Base-by-base conservation (phyloP, 2,113 vertebrate species). In the Corythaeola cristata region DNA sequence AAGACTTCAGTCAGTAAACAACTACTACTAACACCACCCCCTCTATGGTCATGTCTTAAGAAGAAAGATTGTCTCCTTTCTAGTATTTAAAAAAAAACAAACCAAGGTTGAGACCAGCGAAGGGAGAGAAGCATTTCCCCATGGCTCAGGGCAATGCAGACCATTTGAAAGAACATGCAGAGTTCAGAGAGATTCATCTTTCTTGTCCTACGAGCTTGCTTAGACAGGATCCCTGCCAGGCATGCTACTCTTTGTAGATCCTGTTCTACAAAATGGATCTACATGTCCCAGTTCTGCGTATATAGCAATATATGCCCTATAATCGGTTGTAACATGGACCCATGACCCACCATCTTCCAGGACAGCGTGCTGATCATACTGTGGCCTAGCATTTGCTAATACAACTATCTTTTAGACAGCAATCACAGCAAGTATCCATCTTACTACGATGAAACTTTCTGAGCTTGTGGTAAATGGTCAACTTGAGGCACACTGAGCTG, bases 261-360 rank as follows among this genome's bases (percentile, higher is more conserved):
- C 26, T 39, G 6, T 68, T 63, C 13, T 24, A 52, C 22, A 37
- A 33, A 85, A 69, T 1, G 4, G 55, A 78, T 27, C 64, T 52
- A 23, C 7, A 11, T 0, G 0, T 53, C 33, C 30, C 23, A 39
- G 0, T 39, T 82, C n/a, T 78, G 50, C 45, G 33, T 4, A 15
- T 15, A 60, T 1, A 52, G 30, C 12, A 91, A 74, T 23, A 32
- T 21, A 37, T 2, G 22, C 9, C 23, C 45, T 41, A 13, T 11
- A 35, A 60, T 24, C 8, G 6, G 16, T 14, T 2, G 1, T 35
- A 55, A 73, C 19, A 73, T 0, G 12, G 16, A 84, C n/a, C 18
- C 39, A 45, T 3, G n/a, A 37, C 8, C 15, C 16, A 17, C 13
- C 49, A 13, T 24, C 77, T 77, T 80, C 92, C 2, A 3, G 50